phyloP scores from a whole-genome alignment of 2,797 vertebrate genomes.

The Gymnodraco acuticeps region DNA sequence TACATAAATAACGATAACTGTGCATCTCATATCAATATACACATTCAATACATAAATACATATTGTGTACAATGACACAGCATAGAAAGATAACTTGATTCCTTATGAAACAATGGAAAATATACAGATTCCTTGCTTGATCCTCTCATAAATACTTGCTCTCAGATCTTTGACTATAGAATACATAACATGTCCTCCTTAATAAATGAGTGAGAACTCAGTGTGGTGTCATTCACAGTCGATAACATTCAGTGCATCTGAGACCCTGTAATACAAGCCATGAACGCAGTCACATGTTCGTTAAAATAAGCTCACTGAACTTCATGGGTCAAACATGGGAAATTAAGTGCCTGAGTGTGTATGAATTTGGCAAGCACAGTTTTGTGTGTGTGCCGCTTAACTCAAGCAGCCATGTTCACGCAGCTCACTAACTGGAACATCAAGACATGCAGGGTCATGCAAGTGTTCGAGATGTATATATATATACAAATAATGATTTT shows the following conservation, averaged over 20 bases:
- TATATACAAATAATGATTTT: constrained; percentile 6
- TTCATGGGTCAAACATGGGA: constrained; percentile 32
- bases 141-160: constrained; percentile 56
- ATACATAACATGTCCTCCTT: constrained; percentile 51
- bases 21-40: constrained; percentile 74
- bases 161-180: constrained; percentile 57
- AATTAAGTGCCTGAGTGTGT: constrained; percentile 27
- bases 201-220: constrained; percentile 54
- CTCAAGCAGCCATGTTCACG: constrained; percentile 6
- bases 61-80: constrained; percentile 70
- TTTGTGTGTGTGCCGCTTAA: constrained; percentile 21
- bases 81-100: constrained; percentile 72
- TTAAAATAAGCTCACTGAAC: constrained; percentile 44
- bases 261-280: constrained; percentile 63
- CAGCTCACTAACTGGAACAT: constrained; percentile 36
- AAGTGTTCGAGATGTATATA: constrained; percentile 21
- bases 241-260: constrained; percentile 75
- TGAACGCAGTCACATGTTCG: constrained; percentile 61
- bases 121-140: constrained; percentile 59
- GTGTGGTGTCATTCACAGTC: constrained; percentile 71
- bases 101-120: constrained; percentile 67
- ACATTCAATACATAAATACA: constrained; percentile 82
- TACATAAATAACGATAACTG: constrained; percentile 81
- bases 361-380: constrained; percentile 30
- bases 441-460: constrained; percentile 55